Evolutionary conservation across 1,140 invertebrate species (phyloP), one percentile per base, ranked within the genome.

Genomic region (Zaprionus vittiger): DNA sequence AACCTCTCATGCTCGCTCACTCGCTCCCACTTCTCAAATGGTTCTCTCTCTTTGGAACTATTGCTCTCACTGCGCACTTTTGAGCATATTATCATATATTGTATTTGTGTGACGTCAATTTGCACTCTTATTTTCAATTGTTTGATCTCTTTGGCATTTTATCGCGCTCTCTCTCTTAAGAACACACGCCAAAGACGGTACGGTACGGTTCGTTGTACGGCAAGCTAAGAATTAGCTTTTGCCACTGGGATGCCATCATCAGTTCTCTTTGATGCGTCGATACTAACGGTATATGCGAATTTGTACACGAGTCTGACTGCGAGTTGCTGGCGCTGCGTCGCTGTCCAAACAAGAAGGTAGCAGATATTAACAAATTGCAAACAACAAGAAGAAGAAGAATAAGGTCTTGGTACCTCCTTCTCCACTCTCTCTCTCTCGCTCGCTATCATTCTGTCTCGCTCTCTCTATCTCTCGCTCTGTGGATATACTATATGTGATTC

Each of bases 251-350:
- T 20, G 20, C 24, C 24, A 20, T 9, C 55, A 38, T 74, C 78
- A 89, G 84, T 87, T 66, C 54, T 55, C 55, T 68, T 56, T 69
- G 60, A 80, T 81, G 69, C 41, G 61, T 85, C 66, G 62, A 73
- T 77, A 56, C 61, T 67, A 77, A 54, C 70, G 68, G 77, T 80
- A 66, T 70, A 73, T 62, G 34, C 26, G 20, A 62, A 54, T 56
- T 38, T 57, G 54, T 70, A 34, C 52, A 37, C 56, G 57, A 63
- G 12, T 61, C 12, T 6, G 20, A 54, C 17, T 59, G 31, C 52
- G 54, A 73, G 41, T 55, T 60, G 52, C 22, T 31, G 28, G 52
- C 22, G 17, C 31, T 17, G 34, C 17, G n/a, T 14, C 44, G 47
- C 47, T 37, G 47, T 47, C 38, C 31, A 63, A 47, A 17, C 37